Evolutionary conservation across 2,888 invertebrate species (phyloP), one percentile per base, ranked within the genome.

Genomic region (Cephonodes hylas): DNA sequence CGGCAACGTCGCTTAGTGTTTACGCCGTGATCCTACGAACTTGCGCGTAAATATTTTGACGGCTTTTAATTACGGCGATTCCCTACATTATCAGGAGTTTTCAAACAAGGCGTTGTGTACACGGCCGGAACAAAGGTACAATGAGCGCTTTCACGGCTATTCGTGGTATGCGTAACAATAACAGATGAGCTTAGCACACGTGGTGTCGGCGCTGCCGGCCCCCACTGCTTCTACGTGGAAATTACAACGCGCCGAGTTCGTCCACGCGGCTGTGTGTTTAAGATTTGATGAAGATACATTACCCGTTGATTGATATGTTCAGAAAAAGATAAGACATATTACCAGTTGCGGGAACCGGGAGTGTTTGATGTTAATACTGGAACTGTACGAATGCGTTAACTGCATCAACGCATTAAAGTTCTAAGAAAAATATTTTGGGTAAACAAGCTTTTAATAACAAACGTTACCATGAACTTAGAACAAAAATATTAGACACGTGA

Each of bases 151-250:
- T 77, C 76, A 81, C 70, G 66, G 76, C 69, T 74, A 75, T 83
- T 79, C 80, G 76, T 67, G 81, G 81, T 80, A 84, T 81, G 78
- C 69, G 70, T 76, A 80, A 85, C 83, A 86, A 88, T 84, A 83
- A 82, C 85, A 81, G 75, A 81, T 75, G 74, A 76, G 74, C 75
- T 75, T 73, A 67, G 67, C 53, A 38, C 73, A 75, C 75, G 70
- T 71, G n/a, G 68, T 73, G 53, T 34, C 68, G 59, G 66, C 38
- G 10, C 61, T 58, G 60, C 56, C 62, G 62, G 66, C 68, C 62
- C 63, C 59, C 58, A 65, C 65, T 73, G 66, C 70, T 59, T 57
- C 60, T 77, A 72, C 75, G 58, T 53, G 64, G 73, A 72, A 73
- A 69, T 66, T 57, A 56, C 25, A 60, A 60, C 42, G 64, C 65